These are phyloP conservation scores for Xiphorhynchus erythropygius DNA, from an alignment of 2,797 vertebrate genomes.

Conservation along the genomic window DNA sequence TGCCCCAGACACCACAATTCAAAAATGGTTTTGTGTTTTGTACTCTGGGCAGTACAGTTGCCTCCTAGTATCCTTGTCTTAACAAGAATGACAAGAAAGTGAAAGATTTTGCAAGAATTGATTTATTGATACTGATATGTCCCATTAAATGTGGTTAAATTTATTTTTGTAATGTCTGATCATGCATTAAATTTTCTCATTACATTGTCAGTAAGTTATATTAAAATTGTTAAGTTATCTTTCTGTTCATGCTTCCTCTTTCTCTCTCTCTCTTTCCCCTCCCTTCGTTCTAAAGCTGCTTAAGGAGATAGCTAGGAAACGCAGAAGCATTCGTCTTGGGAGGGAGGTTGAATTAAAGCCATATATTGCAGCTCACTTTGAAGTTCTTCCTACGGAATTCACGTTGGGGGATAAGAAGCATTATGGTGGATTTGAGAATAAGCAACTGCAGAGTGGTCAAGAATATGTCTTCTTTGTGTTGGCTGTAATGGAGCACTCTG, in stretches of 20 bases:
- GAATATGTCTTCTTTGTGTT: constrained; percentile 98
- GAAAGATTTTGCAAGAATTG: neutral
- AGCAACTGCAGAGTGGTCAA: constrained; percentile 92
- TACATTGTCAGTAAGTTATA: constrained; percentile 2
- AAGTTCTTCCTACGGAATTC: constrained; percentile 93
- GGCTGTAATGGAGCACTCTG: constrained; percentile 93
- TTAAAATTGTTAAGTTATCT: constrained; percentile 52
- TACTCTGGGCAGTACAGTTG: neutral
- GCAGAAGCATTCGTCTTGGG: constrained; percentile 88
- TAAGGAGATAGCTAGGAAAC: constrained; percentile 94
- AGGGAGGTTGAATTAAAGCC: constrained; percentile 92
- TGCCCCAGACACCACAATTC: neutral
- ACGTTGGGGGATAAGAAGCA: constrained; percentile 91
- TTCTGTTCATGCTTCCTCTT: neutral
- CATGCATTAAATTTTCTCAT: constrained; percentile 34
- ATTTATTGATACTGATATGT: neutral
- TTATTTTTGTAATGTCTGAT: neutral
- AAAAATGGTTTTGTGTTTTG: neutral
- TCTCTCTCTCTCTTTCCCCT: constrained; percentile 27
- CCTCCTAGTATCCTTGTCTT: neutral
- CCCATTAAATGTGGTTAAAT: neutral
- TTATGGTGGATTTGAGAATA: constrained; percentile 96
- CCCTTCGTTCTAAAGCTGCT: constrained; percentile 82
- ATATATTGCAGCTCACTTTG: constrained; percentile 96
- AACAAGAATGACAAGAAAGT: neutral